phyloP scores from a whole-genome alignment of 1,140 invertebrate genomes.

The Platyura marginata region DNA sequence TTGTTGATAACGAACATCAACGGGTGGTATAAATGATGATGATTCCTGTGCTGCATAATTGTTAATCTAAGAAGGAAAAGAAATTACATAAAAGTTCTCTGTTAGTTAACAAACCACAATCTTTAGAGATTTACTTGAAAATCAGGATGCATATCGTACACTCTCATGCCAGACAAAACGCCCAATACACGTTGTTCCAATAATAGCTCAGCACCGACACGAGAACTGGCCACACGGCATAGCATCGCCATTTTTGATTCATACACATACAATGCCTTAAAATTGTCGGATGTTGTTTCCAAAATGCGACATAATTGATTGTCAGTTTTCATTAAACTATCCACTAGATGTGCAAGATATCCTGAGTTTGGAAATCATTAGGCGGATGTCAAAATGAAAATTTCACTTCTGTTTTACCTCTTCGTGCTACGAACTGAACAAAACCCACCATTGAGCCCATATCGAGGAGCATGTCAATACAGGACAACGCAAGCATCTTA shows the following conservation, averaged over 20 bases:
- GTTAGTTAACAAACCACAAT: too few relatives aligned
- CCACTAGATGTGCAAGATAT: constrained; percentile 68
- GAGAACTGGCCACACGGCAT: constrained; percentile 47
- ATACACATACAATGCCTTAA: constrained; percentile 68
- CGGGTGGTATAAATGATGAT: constrained; percentile 34
- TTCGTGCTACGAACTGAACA: constrained; percentile 50
- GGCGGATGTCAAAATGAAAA: neutral
- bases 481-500: constrained; percentile 69
- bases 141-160: constrained; percentile 59
- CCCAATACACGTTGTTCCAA: constrained; percentile 54
- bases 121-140: constrained; percentile 24
- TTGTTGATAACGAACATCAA: constrained; percentile 53
- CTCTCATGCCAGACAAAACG: constrained; percentile 55
- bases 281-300: constrained; percentile 43
- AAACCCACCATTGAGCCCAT: constrained; percentile 50
- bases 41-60: constrained; percentile 4
- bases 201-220: constrained; percentile 53
- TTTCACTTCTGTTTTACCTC: constrained; percentile 28
- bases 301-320: constrained; percentile 46
- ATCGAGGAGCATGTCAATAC: constrained; percentile 59
- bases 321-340: constrained; percentile 58
- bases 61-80: constrained; percentile 2
- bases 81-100: too few relatives aligned
- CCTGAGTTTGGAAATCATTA: constrained; percentile 14
- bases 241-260: constrained; percentile 75